Evolutionary conservation across 2,888 invertebrate species (phyloP).

Genomic region (Amiota communis): DNA sequence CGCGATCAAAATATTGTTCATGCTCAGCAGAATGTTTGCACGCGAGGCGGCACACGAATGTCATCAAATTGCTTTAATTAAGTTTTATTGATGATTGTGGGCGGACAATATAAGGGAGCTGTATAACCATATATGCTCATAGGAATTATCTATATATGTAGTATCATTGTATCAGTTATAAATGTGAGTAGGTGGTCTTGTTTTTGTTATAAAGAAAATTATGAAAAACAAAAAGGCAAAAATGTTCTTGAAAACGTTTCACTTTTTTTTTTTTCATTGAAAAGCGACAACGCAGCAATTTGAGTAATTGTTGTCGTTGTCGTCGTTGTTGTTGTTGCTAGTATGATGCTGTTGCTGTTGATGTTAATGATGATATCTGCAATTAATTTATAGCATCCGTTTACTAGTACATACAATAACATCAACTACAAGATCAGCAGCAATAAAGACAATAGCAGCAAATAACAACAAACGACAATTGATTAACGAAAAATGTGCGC

Average conservation of each 20-base stretch:
- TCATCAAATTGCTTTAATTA: constrained; percentile 9
- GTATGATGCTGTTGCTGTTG: neutral
- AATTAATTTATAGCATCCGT: constrained; percentile 24
- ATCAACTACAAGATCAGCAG: constrained; percentile 32
- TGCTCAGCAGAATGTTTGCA: constrained; percentile 6
- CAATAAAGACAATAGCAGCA: constrained; percentile 30
- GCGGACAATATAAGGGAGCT: neutral
- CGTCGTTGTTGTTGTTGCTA: neutral
- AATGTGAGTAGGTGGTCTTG: neutral
- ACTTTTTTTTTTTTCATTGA: too few species aligned
- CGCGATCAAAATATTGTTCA: neutral
- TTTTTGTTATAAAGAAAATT: neutral
- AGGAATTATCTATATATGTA: too few species aligned
- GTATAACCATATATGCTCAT: too few species aligned
- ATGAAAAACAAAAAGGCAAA: neutral
- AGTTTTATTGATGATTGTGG: neutral
- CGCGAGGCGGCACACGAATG: neutral
- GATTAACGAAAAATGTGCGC: too few species aligned
- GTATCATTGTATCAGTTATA: too few species aligned
- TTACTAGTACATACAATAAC: constrained; percentile 5
- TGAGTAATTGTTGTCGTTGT: too few species aligned
- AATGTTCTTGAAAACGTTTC: neutral
- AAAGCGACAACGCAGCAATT: too few species aligned
- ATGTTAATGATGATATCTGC: constrained; percentile 18
- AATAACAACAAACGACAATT: constrained; percentile 39